Evolutionary conservation across 2,888 invertebrate species (phyloP).

Genomic region (Nemotelus nigrinus): DNA sequence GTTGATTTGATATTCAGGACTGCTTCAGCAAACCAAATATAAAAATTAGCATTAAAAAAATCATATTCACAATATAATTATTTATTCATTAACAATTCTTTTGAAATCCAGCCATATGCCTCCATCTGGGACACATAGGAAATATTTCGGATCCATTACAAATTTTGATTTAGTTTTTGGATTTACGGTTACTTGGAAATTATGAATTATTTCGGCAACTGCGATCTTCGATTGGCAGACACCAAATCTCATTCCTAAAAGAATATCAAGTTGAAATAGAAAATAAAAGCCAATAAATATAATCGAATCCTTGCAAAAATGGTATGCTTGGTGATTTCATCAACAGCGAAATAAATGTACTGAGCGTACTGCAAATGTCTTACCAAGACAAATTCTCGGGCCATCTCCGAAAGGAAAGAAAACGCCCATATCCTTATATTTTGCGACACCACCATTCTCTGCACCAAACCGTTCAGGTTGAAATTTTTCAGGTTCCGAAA

Average conservation of each 20-base stretch:
- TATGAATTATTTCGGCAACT: constrained; percentile 58
- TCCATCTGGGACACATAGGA: constrained; percentile 56
- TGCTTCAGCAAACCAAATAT: too few relatives aligned
- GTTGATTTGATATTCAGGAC: too few relatives aligned
- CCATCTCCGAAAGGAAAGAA: constrained; percentile 61
- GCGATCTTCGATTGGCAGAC: constrained; percentile 60
- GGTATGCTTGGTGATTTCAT: too few relatives aligned
- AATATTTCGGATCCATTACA: constrained; percentile 55
- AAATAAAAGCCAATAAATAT: background rate
- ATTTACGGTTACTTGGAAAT: constrained; percentile 60
- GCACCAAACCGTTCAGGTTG: constrained; percentile 59
- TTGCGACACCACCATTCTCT: constrained; percentile 58
- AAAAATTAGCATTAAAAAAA: too few relatives aligned
- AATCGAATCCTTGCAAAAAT: background rate
- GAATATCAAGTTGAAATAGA: background rate
- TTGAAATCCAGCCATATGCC: constrained; percentile 59
- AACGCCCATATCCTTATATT: constrained; percentile 57
- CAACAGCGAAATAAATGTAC: background rate
- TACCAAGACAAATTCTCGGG: constrained; percentile 61
- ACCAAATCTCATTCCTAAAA: constrained; percentile 62
- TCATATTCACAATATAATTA: background rate
- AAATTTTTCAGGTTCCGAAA: constrained; percentile 56
- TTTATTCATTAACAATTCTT: constrained; percentile 2
- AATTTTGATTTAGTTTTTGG: constrained; percentile 59
- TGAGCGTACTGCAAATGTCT: background rate